Conservation (phyloP, 2,113 vertebrate species). For the Neolamprologus kungweensis region DNA sequence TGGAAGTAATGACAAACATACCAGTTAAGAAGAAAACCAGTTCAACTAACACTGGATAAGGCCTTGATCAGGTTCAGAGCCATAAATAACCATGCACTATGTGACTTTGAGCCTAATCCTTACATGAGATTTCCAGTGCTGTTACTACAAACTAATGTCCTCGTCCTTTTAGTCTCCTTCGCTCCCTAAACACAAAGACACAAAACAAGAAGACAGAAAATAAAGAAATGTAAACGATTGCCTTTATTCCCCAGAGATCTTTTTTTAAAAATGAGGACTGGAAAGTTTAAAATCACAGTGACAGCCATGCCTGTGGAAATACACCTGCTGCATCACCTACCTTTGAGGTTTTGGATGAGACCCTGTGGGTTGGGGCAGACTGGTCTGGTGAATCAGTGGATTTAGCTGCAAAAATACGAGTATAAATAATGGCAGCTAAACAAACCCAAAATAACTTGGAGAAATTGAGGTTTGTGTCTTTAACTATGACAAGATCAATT, state of each 20-base stretch:
- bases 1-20: not conserved
- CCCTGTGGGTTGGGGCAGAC: not conserved
- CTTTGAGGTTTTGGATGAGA: conserved; percentile 1
- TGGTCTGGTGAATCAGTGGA: not conserved
- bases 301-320: not conserved
- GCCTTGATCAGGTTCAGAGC: not conserved
- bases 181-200: not conserved
- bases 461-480: not conserved
- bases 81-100: accelerated
- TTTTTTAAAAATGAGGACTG: no score
- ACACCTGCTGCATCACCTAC: not conserved
- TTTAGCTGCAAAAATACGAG: not conserved
- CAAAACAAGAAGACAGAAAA: not conserved
- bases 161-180: not conserved
- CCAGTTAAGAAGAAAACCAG: not conserved
- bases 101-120: accelerated
- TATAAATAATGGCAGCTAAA: not conserved
- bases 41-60: not conserved
- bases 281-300: not conserved
- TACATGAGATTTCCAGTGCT: conserved; percentile 47
- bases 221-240: not conserved
- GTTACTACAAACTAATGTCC: not conserved
- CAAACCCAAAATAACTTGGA: accelerated
- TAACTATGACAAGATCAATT: not conserved
- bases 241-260: accelerated